Conservation (phyloP, 2,113 vertebrate species). For the Melierax canorus region DNA sequence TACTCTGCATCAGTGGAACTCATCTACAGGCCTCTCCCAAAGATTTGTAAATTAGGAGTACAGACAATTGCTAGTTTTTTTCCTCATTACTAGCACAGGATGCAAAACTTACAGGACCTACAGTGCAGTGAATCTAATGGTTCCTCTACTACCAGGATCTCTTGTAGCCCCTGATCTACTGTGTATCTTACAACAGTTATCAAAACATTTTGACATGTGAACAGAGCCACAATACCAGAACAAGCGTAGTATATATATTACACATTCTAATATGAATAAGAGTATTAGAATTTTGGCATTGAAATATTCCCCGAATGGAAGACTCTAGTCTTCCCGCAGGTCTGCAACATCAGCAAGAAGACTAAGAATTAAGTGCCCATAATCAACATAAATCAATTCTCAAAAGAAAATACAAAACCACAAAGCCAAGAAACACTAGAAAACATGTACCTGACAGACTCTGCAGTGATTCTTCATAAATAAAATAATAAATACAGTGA, state of each 20-base stretch:
- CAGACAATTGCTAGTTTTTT: neutral
- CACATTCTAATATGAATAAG: neutral
- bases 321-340: neutral
- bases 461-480: neutral
- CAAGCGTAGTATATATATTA: fast-evolving
- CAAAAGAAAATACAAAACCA: neutral
- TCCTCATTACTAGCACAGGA: neutral
- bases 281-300: neutral
- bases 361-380: neutral
- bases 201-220: neutral
- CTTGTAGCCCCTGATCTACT: neutral
- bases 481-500: neutral
- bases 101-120: neutral
- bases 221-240: neutral
- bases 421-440: neutral
- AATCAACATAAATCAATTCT: neutral
- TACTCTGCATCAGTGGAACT: neutral
- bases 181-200: neutral
- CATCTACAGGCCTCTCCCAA: neutral
- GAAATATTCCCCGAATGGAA: neutral
- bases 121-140: neutral
- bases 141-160: neutral
- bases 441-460: neutral
- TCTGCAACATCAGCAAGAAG: neutral
- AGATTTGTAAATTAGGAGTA: neutral